phyloP scores from a whole-genome alignment of 2,888 invertebrate genomes.

The Spisula solida region DNA sequence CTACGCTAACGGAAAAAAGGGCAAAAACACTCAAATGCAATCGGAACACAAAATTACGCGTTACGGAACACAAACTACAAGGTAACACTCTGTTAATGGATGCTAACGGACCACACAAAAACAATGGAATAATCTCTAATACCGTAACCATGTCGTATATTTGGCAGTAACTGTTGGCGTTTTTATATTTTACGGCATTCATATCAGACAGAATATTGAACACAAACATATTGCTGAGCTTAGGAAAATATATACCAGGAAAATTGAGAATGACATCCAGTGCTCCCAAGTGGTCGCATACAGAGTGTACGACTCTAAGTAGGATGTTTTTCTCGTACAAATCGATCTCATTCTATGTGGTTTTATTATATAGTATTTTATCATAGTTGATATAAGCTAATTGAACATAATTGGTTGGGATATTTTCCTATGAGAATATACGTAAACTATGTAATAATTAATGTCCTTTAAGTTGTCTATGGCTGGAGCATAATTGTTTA shows the following conservation, averaged over 20 bases:
- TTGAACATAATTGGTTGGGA: not conserved
- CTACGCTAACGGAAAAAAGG: no score
- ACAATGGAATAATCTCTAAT: no score
- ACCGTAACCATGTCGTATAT: no score
- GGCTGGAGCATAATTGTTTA: no score
- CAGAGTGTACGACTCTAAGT: not conserved
- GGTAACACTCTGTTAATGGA: no score
- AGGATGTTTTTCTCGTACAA: not conserved
- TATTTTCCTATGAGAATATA: not conserved
- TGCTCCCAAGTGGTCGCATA: not conserved
- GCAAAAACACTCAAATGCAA: no score
- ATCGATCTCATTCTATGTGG: not conserved
- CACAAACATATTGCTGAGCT: not conserved
- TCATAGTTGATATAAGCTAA: not conserved
- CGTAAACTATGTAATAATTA: not conserved
- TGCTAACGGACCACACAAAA: no score
- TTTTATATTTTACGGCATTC: not conserved
- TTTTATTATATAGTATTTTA: not conserved
- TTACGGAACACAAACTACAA: no score
- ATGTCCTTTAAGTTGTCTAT: not conserved
- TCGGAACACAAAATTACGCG: no score
- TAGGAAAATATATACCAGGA: not conserved
- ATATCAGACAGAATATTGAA: not conserved
- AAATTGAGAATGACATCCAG: slow-evolving; percentile 2
- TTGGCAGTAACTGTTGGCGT: no score